phyloP scores from a whole-genome alignment of 2,113 vertebrate genomes.

The Candoia aspera region DNA sequence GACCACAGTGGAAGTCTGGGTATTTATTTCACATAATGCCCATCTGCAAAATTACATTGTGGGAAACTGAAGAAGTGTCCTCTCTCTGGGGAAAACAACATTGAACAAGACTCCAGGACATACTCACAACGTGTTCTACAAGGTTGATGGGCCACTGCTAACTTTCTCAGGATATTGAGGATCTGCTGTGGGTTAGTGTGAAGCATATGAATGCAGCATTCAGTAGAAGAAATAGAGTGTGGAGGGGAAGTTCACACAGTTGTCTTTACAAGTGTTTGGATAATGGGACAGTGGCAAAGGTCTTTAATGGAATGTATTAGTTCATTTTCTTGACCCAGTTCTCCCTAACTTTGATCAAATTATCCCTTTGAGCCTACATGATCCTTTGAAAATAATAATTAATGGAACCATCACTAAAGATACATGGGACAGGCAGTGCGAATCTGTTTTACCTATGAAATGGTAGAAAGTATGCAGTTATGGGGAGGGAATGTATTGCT shows the following conservation, averaged over 20 bases:
- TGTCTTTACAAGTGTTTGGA: not conserved
- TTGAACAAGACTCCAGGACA: too few relatives aligned
- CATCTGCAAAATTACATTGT: too few relatives aligned
- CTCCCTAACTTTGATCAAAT: not conserved
- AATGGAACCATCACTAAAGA: not conserved
- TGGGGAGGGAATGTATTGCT: not conserved
- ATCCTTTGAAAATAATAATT: not conserved
- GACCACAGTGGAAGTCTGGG: too few relatives aligned
- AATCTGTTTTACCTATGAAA: slow-evolving; percentile 49
- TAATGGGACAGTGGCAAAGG: not conserved
- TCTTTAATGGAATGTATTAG: not conserved
- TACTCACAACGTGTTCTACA: not conserved
- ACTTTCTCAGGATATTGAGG: not conserved
- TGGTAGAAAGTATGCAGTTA: not conserved
- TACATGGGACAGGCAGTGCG: not conserved
- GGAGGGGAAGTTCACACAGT: not conserved
- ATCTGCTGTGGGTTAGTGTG: not conserved
- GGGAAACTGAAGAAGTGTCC: too few relatives aligned
- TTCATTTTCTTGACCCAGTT: not conserved
- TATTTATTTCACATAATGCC: too few relatives aligned
- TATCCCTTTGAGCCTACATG: not conserved
- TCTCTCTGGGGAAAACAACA: too few relatives aligned
- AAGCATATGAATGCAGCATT: not conserved
- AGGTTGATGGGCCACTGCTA: not conserved
- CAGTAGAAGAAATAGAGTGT: not conserved